These are phyloP conservation scores for Cetoscarus ocellatus DNA, from an alignment of 2,797 vertebrate species.

Conservation along the genomic window DNA sequence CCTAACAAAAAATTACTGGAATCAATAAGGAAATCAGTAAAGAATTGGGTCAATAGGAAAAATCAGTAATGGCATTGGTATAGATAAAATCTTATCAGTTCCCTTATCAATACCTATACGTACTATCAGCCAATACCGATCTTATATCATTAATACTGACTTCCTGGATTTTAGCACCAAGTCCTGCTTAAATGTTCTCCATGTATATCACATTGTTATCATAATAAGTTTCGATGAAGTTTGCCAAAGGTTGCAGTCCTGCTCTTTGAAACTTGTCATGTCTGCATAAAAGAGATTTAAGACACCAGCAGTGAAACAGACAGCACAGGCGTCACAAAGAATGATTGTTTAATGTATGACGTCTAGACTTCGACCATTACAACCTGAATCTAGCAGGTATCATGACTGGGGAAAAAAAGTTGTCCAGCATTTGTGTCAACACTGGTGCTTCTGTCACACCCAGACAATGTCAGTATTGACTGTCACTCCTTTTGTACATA, in stretches of 20 bases:
- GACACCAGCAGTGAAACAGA: neutral
- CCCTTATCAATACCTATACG: too few relatives aligned
- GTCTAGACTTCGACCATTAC: neutral
- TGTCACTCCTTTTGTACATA: slow-evolving; percentile 50
- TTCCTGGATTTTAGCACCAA: neutral
- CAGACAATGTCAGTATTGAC: slow-evolving; percentile 25
- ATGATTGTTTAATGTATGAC: neutral
- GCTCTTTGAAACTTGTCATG: neutral
- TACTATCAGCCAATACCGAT: too few relatives aligned
- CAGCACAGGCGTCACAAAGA: neutral
- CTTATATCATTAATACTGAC: too few relatives aligned
- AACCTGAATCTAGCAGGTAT: neutral
- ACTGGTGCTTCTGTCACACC: slow-evolving; percentile 12
- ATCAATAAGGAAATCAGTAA: too few relatives aligned
- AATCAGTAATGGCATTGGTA: too few relatives aligned
- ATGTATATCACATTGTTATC: neutral
- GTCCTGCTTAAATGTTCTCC: neutral
- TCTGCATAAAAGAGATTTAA: neutral
- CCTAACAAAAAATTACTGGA: too few relatives aligned
- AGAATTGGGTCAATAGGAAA: too few relatives aligned
- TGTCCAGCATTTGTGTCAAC: neutral
- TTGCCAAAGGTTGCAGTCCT: too few relatives aligned
- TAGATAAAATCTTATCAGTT: too few relatives aligned
- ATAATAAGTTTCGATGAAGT: neutral
- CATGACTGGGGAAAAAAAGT: neutral